Percentiles rank a stretch among this genome's conserved stretches.
Conservation (phyloP, 1,140 invertebrate genomes). For the Pissodes strobi region DNA sequence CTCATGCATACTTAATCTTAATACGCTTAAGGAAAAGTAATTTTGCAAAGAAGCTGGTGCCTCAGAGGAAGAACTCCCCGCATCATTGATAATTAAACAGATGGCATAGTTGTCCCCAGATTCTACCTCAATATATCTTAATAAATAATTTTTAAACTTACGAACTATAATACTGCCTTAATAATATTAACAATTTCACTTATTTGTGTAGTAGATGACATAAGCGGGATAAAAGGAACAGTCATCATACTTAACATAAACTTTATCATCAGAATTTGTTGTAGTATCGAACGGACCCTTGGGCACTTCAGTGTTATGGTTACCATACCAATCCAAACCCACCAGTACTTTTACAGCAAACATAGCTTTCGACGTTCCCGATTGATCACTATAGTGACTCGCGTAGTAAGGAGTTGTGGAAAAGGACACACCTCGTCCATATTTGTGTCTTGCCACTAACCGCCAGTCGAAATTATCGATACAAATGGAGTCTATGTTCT, state of each 20-base stretch:
- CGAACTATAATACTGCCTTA: too few relatives aligned
- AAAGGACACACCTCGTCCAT: constrained; percentile 6
- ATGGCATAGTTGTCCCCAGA: too few relatives aligned
- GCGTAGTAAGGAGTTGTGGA: constrained; percentile 1
- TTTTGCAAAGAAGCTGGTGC: too few relatives aligned
- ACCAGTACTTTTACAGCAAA: constrained; percentile 9
- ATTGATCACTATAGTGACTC: neutral
- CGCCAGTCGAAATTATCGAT: constrained; percentile 12
- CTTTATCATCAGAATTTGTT: constrained; percentile 8
- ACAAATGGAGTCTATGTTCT: constrained; percentile 5
- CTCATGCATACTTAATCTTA: too few relatives aligned
- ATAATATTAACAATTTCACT: neutral
- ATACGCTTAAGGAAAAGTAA: too few relatives aligned
- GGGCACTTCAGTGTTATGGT: neutral
- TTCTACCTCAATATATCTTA: too few relatives aligned
- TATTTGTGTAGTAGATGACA: constrained; percentile 24
- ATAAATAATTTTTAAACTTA: too few relatives aligned
- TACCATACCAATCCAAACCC: neutral
- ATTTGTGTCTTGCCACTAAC: neutral
- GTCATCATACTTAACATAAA: constrained; percentile 38
- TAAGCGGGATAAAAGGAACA: constrained; percentile 33
- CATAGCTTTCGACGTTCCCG: neutral
- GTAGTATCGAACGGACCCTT: constrained; percentile 27
- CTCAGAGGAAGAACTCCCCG: too few relatives aligned
- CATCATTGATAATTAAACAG: too few relatives aligned